phyloP scores from a whole-genome alignment of 2,888 invertebrate genomes.

The Emesis furor region DNA sequence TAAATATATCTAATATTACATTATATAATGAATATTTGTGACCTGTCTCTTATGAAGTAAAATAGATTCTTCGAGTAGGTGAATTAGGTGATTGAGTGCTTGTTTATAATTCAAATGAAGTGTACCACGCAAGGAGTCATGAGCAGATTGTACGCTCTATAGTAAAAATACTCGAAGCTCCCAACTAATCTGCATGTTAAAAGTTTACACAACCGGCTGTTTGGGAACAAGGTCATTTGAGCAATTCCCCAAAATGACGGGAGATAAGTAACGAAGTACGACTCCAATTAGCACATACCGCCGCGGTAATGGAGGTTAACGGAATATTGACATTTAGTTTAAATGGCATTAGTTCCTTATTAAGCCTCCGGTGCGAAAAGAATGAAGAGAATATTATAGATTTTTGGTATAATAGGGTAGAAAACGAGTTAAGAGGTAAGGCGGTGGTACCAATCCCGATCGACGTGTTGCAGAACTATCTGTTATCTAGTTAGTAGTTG shows the following conservation, averaged over 20 bases:
- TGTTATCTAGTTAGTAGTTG: too few relatives aligned
- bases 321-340: constrained; percentile 5
- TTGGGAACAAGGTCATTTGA: constrained; percentile 7
- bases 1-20: too few relatives aligned
- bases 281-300: background rate
- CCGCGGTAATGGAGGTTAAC: background rate
- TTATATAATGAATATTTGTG: too few relatives aligned
- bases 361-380: background rate
- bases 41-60: too few relatives aligned
- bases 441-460: too few relatives aligned
- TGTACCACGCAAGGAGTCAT: background rate
- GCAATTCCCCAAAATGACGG: constrained; percentile 10
- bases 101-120: background rate
- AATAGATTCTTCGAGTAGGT: too few relatives aligned
- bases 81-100: background rate
- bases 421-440: background rate
- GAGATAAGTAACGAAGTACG: background rate
- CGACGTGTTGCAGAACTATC: too few relatives aligned
- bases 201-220: constrained; percentile 20
- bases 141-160: background rate
- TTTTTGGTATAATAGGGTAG: too few relatives aligned
- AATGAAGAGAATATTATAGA: too few relatives aligned
- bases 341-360: background rate
- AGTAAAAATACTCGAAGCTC: background rate
- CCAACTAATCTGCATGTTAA: constrained; percentile 33